Evolutionary conservation across 2,797 vertebrate genomes (phyloP).

Genomic region (Chanos chanos): DNA sequence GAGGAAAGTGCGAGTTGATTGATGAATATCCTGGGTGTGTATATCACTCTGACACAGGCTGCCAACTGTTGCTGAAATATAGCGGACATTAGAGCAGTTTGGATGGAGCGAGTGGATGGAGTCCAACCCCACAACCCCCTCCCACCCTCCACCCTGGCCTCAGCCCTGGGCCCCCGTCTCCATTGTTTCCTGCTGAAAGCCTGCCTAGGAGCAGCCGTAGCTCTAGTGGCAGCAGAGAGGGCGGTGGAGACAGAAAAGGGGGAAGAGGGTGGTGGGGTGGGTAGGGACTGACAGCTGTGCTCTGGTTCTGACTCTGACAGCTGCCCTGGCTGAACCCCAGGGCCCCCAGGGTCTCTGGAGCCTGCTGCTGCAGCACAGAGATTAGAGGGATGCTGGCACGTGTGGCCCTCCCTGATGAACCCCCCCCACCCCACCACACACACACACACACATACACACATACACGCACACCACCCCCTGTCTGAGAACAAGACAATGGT

Average conservation of each 20-base stretch:
- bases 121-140: no score
- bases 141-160: not conserved
- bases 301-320: slow-evolving; percentile 6
- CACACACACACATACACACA: not conserved
- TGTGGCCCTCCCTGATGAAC: slow-evolving; percentile 27
- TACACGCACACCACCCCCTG: slow-evolving; percentile 23
- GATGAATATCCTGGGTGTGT: slow-evolving; percentile 8
- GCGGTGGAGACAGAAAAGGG: no score
- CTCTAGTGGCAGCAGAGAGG: no score
- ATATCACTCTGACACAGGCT: slow-evolving; percentile 81
- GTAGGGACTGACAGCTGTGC: slow-evolving; percentile 15
- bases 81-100: slow-evolving; percentile 69
- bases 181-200: slow-evolving; percentile 1
- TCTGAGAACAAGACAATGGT: not conserved
- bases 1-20: not conserved
- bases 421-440: slow-evolving; percentile 20
- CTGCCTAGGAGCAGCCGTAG: slow-evolving; percentile 13
- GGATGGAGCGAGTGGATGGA: not conserved
- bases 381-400: slow-evolving; percentile 22
- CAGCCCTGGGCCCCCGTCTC: slow-evolving; percentile 1
- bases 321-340: slow-evolving; percentile 17
- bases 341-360: not conserved
- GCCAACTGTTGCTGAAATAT: slow-evolving; percentile 89
- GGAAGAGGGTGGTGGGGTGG: slow-evolving; percentile 32
- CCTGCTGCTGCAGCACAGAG: slow-evolving; percentile 17